These are phyloP conservation scores for Benthosema pterotum DNA, from an alignment of 2,797 vertebrate species.

Conservation along the genomic window DNA sequence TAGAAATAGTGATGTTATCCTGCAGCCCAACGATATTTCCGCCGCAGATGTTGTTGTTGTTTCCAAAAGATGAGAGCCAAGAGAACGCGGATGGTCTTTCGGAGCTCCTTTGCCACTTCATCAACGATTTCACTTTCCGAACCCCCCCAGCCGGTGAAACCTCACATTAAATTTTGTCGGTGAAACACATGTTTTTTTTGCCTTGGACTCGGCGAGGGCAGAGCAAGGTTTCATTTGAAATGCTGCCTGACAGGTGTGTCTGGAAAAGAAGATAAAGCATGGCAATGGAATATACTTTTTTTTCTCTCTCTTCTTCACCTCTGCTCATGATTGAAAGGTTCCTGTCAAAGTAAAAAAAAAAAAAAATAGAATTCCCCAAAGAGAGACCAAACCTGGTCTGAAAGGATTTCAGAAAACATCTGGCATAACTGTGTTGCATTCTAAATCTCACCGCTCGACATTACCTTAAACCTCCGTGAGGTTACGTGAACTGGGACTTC, in stretches of 20 bases:
- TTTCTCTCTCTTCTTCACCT: slow-evolving; percentile 35
- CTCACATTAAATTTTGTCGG: slow-evolving; percentile 48
- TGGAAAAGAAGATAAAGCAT: slow-evolving; percentile 63
- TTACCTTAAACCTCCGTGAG: slow-evolving; percentile 12
- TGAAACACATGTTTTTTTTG: slow-evolving; percentile 44
- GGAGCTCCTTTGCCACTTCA: slow-evolving; percentile 46
- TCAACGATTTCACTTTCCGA: slow-evolving; percentile 42
- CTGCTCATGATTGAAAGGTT: slow-evolving; percentile 53
- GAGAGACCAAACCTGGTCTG: slow-evolving; percentile 31
- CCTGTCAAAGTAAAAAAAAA: slow-evolving; percentile 60
- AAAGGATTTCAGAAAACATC: slow-evolving; percentile 33
- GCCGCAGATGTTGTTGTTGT: slow-evolving; percentile 51
- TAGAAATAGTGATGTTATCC: slow-evolving; percentile 23
- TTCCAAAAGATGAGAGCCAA: slow-evolving; percentile 34
- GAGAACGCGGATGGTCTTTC: slow-evolving; percentile 55
- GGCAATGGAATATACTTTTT: slow-evolving; percentile 53
- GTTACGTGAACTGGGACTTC: too few species aligned
- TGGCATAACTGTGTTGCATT: slow-evolving; percentile 31
- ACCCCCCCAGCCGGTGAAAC: slow-evolving; percentile 46
- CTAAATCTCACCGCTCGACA: slow-evolving; percentile 28
- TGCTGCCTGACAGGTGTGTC: slow-evolving; percentile 68
- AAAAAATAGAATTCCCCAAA: slow-evolving; percentile 30
- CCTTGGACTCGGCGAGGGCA: slow-evolving; percentile 59
- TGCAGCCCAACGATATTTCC: slow-evolving; percentile 48
- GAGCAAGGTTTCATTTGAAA: slow-evolving; percentile 60